phyloP scores from a whole-genome alignment of 2,113 vertebrate genomes.

The Cephalopholis sonnerati region DNA sequence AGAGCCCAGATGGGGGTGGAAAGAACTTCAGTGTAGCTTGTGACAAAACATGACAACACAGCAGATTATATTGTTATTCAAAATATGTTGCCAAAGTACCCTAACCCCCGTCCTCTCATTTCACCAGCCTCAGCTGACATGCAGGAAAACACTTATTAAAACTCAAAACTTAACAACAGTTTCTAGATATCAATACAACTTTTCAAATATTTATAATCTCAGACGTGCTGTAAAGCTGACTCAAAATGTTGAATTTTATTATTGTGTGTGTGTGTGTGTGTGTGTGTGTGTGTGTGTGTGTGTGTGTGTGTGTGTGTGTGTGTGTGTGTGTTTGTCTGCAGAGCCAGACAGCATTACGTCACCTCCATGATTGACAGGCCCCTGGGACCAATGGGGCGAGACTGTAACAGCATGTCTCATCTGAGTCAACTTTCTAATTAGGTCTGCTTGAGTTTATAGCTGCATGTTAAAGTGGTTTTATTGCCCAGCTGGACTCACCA shows the following conservation, averaged over 20 bases:
- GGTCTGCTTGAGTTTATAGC: slow-evolving; percentile 54
- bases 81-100: slow-evolving; percentile 23
- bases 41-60: not conserved
- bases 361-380: slow-evolving; percentile 81
- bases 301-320: slow-evolving; percentile 17
- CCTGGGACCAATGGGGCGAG: slow-evolving; percentile 64
- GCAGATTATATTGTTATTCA: not conserved
- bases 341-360: slow-evolving; percentile 90
- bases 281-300: slow-evolving; percentile 11
- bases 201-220: slow-evolving; percentile 33
- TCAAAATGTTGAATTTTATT: slow-evolving; percentile 25
- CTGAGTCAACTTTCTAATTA: slow-evolving; percentile 67
- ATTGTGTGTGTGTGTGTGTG: slow-evolving; percentile 21
- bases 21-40: not conserved
- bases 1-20: not conserved
- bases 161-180: not conserved
- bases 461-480: slow-evolving; percentile 57
- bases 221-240: slow-evolving; percentile 6
- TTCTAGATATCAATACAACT: not conserved
- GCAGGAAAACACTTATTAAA: not conserved
- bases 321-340: slow-evolving; percentile 58
- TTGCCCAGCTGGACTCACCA: slow-evolving; percentile 43
- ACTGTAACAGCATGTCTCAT: slow-evolving; percentile 63
- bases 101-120: not conserved
- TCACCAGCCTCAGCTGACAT: not conserved